Base-by-base conservation (phyloP, 2,113 vertebrate genomes). In the Ctenomys sociabilis region DNA sequence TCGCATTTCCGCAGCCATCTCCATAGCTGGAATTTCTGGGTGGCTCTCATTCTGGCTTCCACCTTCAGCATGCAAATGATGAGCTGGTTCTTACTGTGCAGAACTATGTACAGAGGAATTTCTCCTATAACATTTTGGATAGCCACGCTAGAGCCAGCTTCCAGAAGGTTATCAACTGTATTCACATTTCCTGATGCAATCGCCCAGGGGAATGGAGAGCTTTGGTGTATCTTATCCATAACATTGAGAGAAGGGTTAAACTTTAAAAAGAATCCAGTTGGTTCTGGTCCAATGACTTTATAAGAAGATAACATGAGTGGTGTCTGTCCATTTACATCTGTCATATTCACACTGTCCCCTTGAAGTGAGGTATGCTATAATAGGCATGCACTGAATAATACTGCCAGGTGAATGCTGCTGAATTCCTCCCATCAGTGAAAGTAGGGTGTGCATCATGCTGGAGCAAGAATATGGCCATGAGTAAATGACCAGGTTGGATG, bases 141-240 rank as follows among this genome's bases (percentile, higher is more conserved):
- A 19, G 99, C 99, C 94, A 99, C 97, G 40, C 99, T 99, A 85
- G 99, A 99, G 52, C 99, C 99, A 64, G 99, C 99, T 97, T 99
- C 99, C 93, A 99, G 97, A 94, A 99, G 98, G 73, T 99, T 98
- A 98, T 99, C 99, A 37, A 98, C 98, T 2, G 99, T 99, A 97
- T 99, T 99, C 1, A 98, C 97, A 57, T 99, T 99, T 97, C 99
- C 99, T 16, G 99, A 99, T 88, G 98, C 90, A 96, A 99, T 98
- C 2, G 99, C 99, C 93, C 99, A 99, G 64, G 99, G 99, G 82
- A 99, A 98, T 0, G 99, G 99, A n/a, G 99, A 99, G 98, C 99
- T 99, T 93, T 99, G 98, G 96, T 99, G 99, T 94, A 99, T 96
- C 92, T 99, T 99, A 98, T 99, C 99, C 96, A 99, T 99, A 9